Evolutionary conservation across 2,113 vertebrate genomes (phyloP), one percentile per base, ranked within the genome.

Genomic region (Ammodytes marinus): DNA sequence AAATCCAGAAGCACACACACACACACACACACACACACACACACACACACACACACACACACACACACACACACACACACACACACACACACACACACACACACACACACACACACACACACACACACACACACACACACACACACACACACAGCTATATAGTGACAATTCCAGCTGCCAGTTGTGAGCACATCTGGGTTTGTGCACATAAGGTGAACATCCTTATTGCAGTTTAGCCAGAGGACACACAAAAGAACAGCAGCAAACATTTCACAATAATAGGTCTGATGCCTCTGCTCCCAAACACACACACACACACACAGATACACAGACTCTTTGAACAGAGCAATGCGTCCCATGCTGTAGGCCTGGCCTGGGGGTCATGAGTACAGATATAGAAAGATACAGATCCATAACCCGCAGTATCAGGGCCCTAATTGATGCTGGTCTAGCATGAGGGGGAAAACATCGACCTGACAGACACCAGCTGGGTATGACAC

Each of bases 321-420:
- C 1, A 27, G 27, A 27, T 27, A 27, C 27, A 27, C 27, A 27
- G 27, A 27, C 27, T 27, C 27, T 27, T 27, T 27, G 27, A 27
- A 88, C 81, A 53, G 76, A 81, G 70, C 84, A 83, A 52, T 75
- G 70, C 77, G 80, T 83, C 78, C 81, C 79, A 27, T 42, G 77
- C 90, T 80, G 68, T 2, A 60, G 83, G 85, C 74, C 81, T 70
- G 63, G 64, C 88, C 69, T 74, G 74, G 19, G 76, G 91, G 84
- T 88, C 80, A 73, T 3, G 10, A 61, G 83, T 79, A 84, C 92
- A 82, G 84, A 87, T 77, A 87, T 75, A 78, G 75, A 84, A 84
- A 86, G 88, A 89, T 87, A 87, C 77, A 76, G 89, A 93, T 91
- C 90, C 88, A 88, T 89, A 86, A 83, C 86, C 87, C 81, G 83